Evolutionary conservation across 2,113 vertebrate genomes (phyloP).

Genomic region (Leiothrix lutea): DNA sequence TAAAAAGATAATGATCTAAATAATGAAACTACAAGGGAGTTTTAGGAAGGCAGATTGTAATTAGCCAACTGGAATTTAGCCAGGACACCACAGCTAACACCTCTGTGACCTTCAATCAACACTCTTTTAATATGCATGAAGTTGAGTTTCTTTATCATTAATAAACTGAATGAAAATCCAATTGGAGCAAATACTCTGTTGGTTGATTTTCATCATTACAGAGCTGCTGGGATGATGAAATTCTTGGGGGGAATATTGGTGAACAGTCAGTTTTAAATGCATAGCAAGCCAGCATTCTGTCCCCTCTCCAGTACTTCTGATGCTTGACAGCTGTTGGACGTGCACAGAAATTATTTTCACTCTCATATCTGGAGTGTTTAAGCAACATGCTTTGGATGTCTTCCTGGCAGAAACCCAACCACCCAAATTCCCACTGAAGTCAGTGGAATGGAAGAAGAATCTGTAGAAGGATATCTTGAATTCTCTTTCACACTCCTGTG

Average conservation of each 20-base stretch:
- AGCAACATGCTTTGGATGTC: fast-evolving
- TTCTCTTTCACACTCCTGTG: not conserved
- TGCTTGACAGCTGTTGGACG: not conserved
- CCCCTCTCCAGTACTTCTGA: not conserved
- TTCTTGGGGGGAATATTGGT: not conserved
- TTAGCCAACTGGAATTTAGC: slow-evolving; percentile 67
- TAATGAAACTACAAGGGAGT: slow-evolving; percentile 57
- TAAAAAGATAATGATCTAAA: slow-evolving; percentile 49
- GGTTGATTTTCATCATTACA: slow-evolving; percentile 22
- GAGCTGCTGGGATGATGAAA: not conserved
- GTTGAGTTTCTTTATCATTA: slow-evolving; percentile 21
- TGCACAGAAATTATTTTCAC: not conserved
- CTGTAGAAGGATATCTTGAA: not conserved
- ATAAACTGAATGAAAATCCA: slow-evolving; percentile 39
- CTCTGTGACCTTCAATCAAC: slow-evolving; percentile 68
- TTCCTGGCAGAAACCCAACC: not conserved
- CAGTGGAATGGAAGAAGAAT: not conserved
- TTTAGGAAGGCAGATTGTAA: slow-evolving; percentile 62
- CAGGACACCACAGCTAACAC: slow-evolving; percentile 67
- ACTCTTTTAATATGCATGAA: slow-evolving; percentile 56
- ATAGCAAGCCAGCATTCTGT: not conserved
- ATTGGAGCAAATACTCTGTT: slow-evolving; percentile 4
- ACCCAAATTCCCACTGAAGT: not conserved
- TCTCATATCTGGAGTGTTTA: not conserved
- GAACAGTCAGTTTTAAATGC: not conserved